A percentile compares a stretch with the other conserved stretches of the same genome.
Conservation (phyloP, 2,797 vertebrate genomes). For the Cossypha niveicapilla region DNA sequence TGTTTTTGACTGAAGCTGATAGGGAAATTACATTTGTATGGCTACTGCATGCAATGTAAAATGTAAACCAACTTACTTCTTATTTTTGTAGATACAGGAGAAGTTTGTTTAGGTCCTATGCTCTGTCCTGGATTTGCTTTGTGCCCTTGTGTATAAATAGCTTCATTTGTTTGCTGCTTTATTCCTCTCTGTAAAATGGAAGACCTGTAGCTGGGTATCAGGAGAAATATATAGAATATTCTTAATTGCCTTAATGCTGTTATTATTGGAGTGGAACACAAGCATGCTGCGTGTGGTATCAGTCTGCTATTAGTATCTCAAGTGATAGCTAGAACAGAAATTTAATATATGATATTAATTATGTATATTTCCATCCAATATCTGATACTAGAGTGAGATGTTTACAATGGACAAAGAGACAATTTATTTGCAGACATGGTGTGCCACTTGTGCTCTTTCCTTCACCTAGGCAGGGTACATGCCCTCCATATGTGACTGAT, state of each 20-base stretch:
- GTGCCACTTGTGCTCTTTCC: not conserved
- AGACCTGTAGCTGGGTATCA: not conserved
- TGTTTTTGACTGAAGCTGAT: not conserved
- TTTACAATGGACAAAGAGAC: not conserved
- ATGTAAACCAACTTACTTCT: not conserved
- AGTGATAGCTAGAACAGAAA: not conserved
- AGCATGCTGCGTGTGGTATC: not conserved
- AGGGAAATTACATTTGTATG: not conserved
- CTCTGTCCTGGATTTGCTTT: not conserved
- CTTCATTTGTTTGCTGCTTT: not conserved
- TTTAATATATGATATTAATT: not conserved
- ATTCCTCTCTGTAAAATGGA: not conserved
- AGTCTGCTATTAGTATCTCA: not conserved
- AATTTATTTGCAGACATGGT: not conserved
- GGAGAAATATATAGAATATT: not conserved
- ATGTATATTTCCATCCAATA: not conserved
- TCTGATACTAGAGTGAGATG: not conserved
- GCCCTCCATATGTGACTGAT: not conserved
- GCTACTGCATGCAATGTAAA: not conserved
- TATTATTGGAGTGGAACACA: not conserved
- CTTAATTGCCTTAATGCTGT: not conserved
- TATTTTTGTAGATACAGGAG: not conserved
- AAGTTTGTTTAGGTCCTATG: not conserved
- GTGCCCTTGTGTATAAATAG: not conserved
- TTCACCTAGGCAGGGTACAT: fast-evolving